Conservation (phyloP, 2,113 vertebrate species). For the Arothron firmamentum region DNA sequence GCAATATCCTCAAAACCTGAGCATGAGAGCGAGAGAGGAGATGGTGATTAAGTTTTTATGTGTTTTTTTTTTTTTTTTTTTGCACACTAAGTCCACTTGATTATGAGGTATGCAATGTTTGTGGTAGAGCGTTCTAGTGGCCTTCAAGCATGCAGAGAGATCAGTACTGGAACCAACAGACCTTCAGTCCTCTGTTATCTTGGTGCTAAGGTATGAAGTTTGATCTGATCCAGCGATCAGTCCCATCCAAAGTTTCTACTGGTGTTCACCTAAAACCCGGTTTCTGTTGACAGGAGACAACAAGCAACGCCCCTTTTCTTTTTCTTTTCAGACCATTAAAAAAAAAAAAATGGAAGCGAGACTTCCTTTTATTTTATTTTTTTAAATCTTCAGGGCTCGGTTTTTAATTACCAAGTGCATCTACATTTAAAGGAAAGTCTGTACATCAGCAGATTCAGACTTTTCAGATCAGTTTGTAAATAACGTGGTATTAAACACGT, state of each 20-base stretch:
- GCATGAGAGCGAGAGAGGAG: conserved; percentile 16
- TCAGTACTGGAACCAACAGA: conserved; percentile 64
- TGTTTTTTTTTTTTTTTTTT: conserved; percentile 46
- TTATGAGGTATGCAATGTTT: conserved; percentile 71
- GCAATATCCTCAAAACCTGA: conserved; percentile 13
- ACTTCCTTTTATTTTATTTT: conserved; percentile 46
- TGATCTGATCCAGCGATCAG: conserved; percentile 37
- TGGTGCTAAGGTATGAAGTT: conserved; percentile 71
- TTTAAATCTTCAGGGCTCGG: conserved; percentile 64
- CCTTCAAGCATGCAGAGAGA: conserved; percentile 70
- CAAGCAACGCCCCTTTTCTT: conserved; percentile 4
- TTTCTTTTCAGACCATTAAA: conserved; percentile 31
- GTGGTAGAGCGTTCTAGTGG: conserved; percentile 63
- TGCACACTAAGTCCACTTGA: conserved; percentile 63
- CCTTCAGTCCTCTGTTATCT: conserved; percentile 50
- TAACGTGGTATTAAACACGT: conserved; percentile 66
- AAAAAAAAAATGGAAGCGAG: conserved; percentile 24
- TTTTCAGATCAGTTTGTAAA: conserved; percentile 71
- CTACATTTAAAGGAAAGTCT: conserved; percentile 60
- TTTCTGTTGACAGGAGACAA: conserved; percentile 28
- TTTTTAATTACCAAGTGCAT: conserved; percentile 64
- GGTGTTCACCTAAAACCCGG: conserved; percentile 47
- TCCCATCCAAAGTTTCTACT: conserved; percentile 64
- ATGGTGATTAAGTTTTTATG: conserved; percentile 34
- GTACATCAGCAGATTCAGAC: conserved; percentile 54